These are phyloP conservation scores for Lepeophtheirus nordmannii DNA, from an alignment of 2,888 invertebrate species.

Conservation along the genomic window DNA sequence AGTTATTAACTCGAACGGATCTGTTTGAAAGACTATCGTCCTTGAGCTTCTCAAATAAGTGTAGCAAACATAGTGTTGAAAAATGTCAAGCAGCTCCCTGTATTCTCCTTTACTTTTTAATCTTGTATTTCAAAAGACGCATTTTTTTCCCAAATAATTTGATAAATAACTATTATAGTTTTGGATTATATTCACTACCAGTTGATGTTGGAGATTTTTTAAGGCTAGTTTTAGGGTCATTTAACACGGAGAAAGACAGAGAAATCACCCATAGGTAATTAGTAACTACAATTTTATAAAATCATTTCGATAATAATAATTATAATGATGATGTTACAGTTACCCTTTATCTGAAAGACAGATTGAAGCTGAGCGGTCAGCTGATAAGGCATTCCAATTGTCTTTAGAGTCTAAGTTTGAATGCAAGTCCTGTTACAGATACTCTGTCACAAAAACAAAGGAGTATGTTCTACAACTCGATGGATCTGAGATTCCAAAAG, in stretches of 20 bases:
- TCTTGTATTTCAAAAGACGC: neutral
- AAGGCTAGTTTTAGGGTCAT: neutral
- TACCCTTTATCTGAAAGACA: constrained; percentile 1
- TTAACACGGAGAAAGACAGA: neutral
- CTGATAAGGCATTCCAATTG: constrained; percentile 1
- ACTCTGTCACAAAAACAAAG: neutral
- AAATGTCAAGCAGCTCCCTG: neutral
- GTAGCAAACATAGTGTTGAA: neutral
- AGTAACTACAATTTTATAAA: neutral
- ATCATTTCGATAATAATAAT: too few relatives aligned
- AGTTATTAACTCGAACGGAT: constrained; percentile 19
- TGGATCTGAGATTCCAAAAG: neutral
- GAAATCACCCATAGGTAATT: neutral
- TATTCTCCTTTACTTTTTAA: neutral
- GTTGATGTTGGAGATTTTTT: constrained; percentile 9
- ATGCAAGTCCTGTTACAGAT: neutral
- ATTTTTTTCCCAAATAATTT: neutral
- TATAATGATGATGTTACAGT: neutral
- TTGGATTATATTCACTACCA: neutral
- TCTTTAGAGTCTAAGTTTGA: constrained; percentile 11
- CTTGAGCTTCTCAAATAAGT: neutral
- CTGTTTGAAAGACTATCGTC: neutral
- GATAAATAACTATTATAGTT: neutral
- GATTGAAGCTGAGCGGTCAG: neutral
- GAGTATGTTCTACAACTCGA: neutral